Conservation (phyloP, 2,113 vertebrate species). For the Climacteris rufus region DNA sequence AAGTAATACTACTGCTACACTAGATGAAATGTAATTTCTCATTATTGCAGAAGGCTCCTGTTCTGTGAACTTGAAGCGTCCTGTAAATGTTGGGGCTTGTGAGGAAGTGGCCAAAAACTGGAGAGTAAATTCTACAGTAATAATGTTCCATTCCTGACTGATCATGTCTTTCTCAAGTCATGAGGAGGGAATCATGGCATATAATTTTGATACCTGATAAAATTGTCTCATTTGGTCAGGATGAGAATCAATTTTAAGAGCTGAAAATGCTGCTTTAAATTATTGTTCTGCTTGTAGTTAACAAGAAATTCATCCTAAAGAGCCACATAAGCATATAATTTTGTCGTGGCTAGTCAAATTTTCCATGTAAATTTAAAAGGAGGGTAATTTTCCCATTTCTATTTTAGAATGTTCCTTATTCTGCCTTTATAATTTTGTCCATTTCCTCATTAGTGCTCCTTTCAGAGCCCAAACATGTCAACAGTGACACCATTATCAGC, state of each 20-base stretch:
- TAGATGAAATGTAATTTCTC: not conserved
- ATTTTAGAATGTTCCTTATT: conserved; percentile 31
- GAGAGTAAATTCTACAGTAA: not conserved
- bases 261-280: conserved; percentile 23
- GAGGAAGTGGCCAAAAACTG: not conserved
- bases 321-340: conserved; percentile 40
- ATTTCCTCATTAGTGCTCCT: conserved; percentile 44
- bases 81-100: not conserved
- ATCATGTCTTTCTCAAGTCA: not conserved
- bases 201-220: not conserved
- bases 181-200: not conserved
- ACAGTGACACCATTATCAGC: conserved; percentile 13
- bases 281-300: conserved; percentile 35
- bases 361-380: not conserved
- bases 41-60: not conserved
- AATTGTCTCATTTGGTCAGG: not conserved
- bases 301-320: conserved; percentile 6
- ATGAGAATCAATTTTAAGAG: not conserved
- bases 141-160: not conserved
- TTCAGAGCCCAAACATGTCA: conserved; percentile 44
- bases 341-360: conserved; percentile 29
- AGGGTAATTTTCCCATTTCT: not conserved
- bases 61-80: not conserved
- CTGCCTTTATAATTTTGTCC: conserved; percentile 11
- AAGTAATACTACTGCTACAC: not conserved